phyloP scores from a whole-genome alignment of 2,113 vertebrate species.

The Nycticorax nycticorax region DNA sequence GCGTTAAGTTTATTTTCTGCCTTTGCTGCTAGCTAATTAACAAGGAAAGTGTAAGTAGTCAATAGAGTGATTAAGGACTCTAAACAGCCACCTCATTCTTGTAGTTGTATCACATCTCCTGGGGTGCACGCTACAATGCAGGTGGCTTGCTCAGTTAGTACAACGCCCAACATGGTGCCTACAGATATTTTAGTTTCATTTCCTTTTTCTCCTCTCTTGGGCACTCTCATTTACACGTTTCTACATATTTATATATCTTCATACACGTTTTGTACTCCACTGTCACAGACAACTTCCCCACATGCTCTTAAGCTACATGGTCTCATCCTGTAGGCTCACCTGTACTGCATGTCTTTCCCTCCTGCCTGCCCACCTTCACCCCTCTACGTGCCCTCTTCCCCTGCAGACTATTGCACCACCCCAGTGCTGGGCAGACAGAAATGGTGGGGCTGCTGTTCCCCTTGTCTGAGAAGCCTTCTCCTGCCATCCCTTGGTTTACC shows the following conservation, averaged over 20 bases:
- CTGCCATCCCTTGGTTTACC: neutral
- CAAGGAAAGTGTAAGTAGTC: neutral
- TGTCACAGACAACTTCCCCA: neutral
- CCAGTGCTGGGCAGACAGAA: neutral
- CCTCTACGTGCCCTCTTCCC: neutral
- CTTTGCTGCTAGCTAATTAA: neutral
- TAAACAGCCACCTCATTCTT: neutral
- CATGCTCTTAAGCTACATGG: neutral
- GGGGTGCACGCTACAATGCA: fast-evolving
- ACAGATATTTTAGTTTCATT: neutral
- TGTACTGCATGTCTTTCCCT: neutral
- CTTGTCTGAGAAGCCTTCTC: neutral
- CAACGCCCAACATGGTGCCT: neutral
- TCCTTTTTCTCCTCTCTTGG: neutral
- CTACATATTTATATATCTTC: neutral
- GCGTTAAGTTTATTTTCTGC: neutral
- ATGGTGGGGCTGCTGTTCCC: neutral
- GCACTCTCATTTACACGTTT: neutral
- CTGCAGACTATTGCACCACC: neutral
- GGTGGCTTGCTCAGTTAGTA: neutral
- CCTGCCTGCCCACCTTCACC: neutral
- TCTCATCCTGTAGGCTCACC: fast-evolving
- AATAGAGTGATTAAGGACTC: neutral
- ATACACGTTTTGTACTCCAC: neutral
- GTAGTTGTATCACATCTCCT: neutral